These are phyloP conservation scores for Ancistrus triradiatus DNA, from an alignment of 2,113 vertebrate species.

Conservation along the genomic window DNA sequence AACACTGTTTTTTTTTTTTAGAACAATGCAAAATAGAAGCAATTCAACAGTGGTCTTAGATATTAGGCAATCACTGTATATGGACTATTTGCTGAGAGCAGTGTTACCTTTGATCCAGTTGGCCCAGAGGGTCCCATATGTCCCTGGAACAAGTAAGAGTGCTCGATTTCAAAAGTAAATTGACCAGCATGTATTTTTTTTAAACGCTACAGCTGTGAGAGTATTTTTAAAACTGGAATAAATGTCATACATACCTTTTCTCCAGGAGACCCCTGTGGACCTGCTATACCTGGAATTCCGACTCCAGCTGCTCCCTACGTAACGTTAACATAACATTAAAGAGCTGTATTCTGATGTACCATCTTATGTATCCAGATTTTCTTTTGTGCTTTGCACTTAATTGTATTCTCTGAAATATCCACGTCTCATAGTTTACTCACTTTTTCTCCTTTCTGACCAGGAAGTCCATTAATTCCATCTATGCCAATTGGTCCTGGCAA, in stretches of 20 bases:
- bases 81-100: no score
- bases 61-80: no score
- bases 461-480: constrained; percentile 69
- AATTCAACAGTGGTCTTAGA: no score
- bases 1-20: no score
- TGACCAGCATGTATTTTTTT: no score
- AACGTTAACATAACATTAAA: not conserved
- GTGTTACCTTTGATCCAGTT: constrained; percentile 72
- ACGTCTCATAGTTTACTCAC: constrained; percentile 52
- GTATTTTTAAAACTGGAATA: no score
- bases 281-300: constrained; percentile 69
- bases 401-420: no score
- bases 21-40: no score
- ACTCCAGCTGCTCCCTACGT: constrained; percentile 73
- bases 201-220: no score
- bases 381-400: no score
- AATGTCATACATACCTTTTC: constrained; percentile 71
- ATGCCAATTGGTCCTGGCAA: constrained; percentile 76
- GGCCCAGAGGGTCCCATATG: constrained; percentile 66
- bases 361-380: no score
- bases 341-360: no score
- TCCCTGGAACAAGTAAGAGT: constrained; percentile 63
- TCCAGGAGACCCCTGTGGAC: constrained; percentile 66
- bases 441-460: constrained; percentile 76
- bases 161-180: not conserved